Conservation (phyloP, 37 sponge, comb jelly and placozoan genomes). For the Aplysina aerophoba region DNA sequence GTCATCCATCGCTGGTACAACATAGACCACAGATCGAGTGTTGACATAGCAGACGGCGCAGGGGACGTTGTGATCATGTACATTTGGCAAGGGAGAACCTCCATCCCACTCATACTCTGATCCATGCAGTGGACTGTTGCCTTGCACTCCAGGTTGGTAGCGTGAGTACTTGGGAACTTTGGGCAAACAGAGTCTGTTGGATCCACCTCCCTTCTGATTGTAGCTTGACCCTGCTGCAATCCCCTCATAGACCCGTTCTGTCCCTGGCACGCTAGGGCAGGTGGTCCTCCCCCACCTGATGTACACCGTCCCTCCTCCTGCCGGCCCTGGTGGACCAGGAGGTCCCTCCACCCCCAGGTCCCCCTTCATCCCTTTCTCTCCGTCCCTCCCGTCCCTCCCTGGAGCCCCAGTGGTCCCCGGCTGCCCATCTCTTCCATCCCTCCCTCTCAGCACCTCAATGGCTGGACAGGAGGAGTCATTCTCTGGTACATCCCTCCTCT, state of each 20-base stretch:
- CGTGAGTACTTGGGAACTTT: not conserved
- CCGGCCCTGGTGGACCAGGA: conserved; percentile 36
- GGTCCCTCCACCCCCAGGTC: conserved; percentile 22
- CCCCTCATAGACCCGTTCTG: conserved; percentile 33
- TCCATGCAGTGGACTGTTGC: conserved; percentile 21
- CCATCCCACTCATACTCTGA: not conserved
- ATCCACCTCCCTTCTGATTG: conserved; percentile 47
- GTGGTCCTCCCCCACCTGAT: conserved; percentile 53
- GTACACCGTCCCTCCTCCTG: conserved; percentile 40
- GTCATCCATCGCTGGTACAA: conserved; percentile 49
- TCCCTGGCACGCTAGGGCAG: conserved; percentile 43
- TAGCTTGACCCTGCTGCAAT: not conserved
- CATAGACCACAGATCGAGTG: conserved; percentile 20
- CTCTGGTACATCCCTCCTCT: too few relatives aligned
- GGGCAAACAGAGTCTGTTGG: conserved; percentile 63
- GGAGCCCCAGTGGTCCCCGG: conserved; percentile 4
- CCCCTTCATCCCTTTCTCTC: conserved; percentile 29
- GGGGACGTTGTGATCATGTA: conserved; percentile 23
- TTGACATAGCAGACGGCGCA: conserved; percentile 44
- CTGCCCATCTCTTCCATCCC: conserved; percentile 41
- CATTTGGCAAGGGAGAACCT: not conserved
- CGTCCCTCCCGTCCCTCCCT: conserved; percentile 31
- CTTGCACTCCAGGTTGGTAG: conserved; percentile 27
- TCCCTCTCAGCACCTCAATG: conserved; percentile 35
- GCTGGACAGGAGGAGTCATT: too few relatives aligned